These are phyloP conservation scores for Idaea aversata DNA, from an alignment of 2,888 invertebrate species.

Conservation along the genomic window DNA sequence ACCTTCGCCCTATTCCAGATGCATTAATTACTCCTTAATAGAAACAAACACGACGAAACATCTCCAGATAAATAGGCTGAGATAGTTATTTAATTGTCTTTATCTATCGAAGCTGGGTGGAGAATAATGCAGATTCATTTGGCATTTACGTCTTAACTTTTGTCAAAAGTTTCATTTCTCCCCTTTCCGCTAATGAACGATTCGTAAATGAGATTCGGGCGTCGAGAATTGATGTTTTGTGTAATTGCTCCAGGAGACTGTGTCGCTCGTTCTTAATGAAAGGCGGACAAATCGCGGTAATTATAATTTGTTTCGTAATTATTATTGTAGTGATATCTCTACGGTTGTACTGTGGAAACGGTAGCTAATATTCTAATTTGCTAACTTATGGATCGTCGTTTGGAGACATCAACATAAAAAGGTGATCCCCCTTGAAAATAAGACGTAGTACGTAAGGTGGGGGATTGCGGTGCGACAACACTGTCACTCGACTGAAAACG, in stretches of 20 bases:
- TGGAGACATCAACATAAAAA: slow-evolving; percentile 12
- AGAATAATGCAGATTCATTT: slow-evolving; percentile 69
- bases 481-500: slow-evolving; percentile 49
- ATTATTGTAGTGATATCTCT: slow-evolving; percentile 13
- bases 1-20: slow-evolving; percentile 61
- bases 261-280: slow-evolving; percentile 26
- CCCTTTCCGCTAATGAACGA: slow-evolving; percentile 66
- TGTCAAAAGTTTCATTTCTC: slow-evolving; percentile 65
- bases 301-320: slow-evolving; percentile 23
- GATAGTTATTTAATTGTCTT: slow-evolving; percentile 75
- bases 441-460: slow-evolving; percentile 15
- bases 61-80: slow-evolving; percentile 67
- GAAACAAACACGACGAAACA: slow-evolving; percentile 74
- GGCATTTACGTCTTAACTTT: slow-evolving; percentile 69
- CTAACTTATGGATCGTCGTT: neutral
- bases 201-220: slow-evolving; percentile 62
- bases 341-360: slow-evolving; percentile 9
- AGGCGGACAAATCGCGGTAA: slow-evolving; percentile 27
- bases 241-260: slow-evolving; percentile 53
- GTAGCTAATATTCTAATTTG: slow-evolving; percentile 3
- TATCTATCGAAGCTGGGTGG: slow-evolving; percentile 53
- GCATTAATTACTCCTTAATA: slow-evolving; percentile 72
- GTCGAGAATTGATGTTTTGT: slow-evolving; percentile 66
- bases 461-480: slow-evolving; percentile 22
- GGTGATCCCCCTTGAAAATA: slow-evolving; percentile 16